Conservation (phyloP, 2,888 invertebrate species). For the Eupithecia exiguata region DNA sequence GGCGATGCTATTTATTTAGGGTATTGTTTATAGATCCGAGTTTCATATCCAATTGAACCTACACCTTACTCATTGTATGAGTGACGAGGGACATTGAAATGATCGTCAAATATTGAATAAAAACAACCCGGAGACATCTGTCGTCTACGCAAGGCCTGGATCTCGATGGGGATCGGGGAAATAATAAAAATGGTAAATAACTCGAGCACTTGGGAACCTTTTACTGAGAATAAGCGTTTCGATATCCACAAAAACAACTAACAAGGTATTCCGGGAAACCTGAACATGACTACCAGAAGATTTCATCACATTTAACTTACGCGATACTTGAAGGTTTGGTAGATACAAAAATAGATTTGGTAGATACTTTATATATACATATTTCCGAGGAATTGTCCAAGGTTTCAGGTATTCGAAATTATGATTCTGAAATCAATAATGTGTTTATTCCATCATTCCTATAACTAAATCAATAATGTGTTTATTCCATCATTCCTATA, state of each 20-base stretch:
- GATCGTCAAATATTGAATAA: constrained; percentile 67
- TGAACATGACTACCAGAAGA: background rate
- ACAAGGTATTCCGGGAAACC: background rate
- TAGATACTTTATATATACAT: no score
- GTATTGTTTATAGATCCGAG: background rate
- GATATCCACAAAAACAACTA: background rate
- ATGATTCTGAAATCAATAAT: background rate
- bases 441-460: background rate
- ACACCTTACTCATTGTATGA: background rate
- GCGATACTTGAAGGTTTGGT: background rate
- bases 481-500: background rate
- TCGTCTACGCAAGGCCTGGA: constrained; percentile 11
- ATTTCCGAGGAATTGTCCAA: background rate
- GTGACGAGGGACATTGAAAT: constrained; percentile 49
- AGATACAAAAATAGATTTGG: no score
- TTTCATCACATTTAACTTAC: constrained; percentile 37
- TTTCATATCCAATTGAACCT: background rate
- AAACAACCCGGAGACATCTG: constrained; percentile 31
- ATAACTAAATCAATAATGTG: background rate
- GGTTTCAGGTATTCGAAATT: constrained; percentile 24
- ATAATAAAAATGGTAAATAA: constrained; percentile 31
- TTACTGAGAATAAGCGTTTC: background rate
- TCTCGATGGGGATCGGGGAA: constrained; percentile 14
- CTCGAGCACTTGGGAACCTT: background rate
- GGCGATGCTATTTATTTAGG: no score